Evolutionary conservation across 2,888 invertebrate genomes (phyloP).

Genomic region (Dryococelus australis): DNA sequence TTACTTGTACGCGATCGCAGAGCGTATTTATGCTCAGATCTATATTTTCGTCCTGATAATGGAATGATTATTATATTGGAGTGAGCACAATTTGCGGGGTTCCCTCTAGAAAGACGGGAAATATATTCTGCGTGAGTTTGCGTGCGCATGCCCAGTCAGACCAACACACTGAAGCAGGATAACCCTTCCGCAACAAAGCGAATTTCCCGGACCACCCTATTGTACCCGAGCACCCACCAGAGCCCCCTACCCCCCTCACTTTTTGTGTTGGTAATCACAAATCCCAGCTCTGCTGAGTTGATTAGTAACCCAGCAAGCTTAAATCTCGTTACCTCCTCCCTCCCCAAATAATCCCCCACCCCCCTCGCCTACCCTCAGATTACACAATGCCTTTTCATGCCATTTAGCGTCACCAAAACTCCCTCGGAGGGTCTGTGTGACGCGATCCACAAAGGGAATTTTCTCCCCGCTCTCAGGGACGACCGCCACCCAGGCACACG

Average conservation of each 20-base stretch:
- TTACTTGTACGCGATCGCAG: too few species aligned
- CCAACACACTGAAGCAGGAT: neutral
- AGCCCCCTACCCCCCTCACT: neutral
- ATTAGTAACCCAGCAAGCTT: neutral
- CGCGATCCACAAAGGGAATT: neutral
- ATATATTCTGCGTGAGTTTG: neutral
- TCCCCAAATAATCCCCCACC: neutral
- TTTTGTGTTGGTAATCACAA: slow-evolving; percentile 9
- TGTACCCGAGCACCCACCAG: neutral
- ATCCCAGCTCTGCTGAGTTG: neutral
- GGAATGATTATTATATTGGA: neutral
- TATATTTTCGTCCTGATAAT: too few species aligned
- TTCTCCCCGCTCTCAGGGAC: neutral
- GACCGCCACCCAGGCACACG: neutral
- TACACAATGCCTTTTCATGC: neutral
- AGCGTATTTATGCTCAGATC: too few species aligned
- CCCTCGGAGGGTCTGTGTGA: neutral
- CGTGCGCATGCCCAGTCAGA: neutral
- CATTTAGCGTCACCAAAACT: neutral
- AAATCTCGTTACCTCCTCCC: neutral
- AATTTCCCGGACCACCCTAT: neutral
- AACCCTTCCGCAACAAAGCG: slow-evolving; percentile 8
- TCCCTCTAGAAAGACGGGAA: neutral
- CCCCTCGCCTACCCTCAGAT: neutral
- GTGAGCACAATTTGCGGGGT: too few species aligned